These are phyloP conservation scores for Prunella fulvescens DNA, from an alignment of 2,113 vertebrate genomes.

Conservation along the genomic window DNA sequence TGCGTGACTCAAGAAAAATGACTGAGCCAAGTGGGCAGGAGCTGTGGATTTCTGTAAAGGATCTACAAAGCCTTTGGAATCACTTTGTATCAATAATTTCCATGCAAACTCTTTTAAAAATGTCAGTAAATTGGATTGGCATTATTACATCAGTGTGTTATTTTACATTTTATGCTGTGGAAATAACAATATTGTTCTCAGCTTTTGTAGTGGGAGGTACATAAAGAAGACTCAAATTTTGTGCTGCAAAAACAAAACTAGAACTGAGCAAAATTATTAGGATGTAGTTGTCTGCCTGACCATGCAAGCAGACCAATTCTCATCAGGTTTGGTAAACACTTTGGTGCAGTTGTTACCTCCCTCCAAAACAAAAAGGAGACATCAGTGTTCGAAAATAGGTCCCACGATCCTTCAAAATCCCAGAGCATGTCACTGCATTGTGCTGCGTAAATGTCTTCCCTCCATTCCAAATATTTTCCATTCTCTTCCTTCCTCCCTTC, in stretches of 20 bases:
- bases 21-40: not conserved
- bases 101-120: not conserved
- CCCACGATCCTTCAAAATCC: not conserved
- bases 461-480: not conserved
- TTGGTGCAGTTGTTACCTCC: not conserved
- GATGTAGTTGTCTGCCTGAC: not conserved
- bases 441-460: not conserved
- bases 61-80: not conserved
- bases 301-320: not conserved
- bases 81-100: not conserved
- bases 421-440: not conserved
- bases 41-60: not conserved
- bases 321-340: not conserved
- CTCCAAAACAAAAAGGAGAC: not conserved
- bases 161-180: not conserved
- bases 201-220: not conserved
- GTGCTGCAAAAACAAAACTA: not conserved
- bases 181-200: not conserved
- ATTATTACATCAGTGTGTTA: not conserved
- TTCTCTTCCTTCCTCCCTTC: not conserved
- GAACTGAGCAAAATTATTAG: not conserved
- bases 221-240: not conserved
- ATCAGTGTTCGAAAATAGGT: not conserved
- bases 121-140: not conserved
- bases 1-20: not conserved